Percentiles rank a stretch among this genome's conserved stretches.
Conservation (phyloP, 2,888 invertebrate species). For the Drosophila paucipuncta region DNA sequence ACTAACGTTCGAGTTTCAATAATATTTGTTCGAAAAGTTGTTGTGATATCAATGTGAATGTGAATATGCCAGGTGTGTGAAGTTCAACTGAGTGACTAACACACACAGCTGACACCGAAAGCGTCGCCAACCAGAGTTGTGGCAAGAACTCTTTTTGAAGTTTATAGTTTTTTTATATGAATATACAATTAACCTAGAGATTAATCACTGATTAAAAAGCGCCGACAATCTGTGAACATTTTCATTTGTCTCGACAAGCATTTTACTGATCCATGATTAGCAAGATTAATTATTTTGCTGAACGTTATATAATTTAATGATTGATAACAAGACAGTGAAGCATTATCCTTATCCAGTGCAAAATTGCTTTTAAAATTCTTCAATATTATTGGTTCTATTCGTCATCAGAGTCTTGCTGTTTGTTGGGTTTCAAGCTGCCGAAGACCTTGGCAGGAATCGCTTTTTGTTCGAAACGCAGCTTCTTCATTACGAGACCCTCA, state of each 20-base stretch:
- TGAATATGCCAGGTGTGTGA: constrained; percentile 23
- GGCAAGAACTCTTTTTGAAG: background rate
- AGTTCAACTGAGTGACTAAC: background rate
- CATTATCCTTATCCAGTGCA: background rate
- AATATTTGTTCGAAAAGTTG: constrained; percentile 22
- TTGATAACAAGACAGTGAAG: background rate
- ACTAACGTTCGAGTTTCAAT: constrained; percentile 6
- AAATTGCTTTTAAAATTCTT: background rate
- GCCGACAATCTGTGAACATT: no score
- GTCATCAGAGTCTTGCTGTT: constrained; percentile 77
- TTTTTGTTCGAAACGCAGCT: constrained; percentile 93
- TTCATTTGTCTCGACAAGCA: no score
- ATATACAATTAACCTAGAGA: background rate
- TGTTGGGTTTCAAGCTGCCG: constrained; percentile 88
- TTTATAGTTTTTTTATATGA: background rate
- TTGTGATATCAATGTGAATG: constrained; percentile 9
- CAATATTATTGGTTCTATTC: constrained; percentile 40
- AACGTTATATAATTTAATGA: background rate
- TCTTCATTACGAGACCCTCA: constrained; percentile 87
- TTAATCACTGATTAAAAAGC: background rate
- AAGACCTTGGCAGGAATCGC: constrained; percentile 96
- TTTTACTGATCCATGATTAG: background rate
- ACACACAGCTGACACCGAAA: background rate
- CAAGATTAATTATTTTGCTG: background rate
- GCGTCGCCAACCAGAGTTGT: constrained; percentile 30